Conservation (phyloP, 2,797 vertebrate genomes). For the Acanthis flammea region DNA sequence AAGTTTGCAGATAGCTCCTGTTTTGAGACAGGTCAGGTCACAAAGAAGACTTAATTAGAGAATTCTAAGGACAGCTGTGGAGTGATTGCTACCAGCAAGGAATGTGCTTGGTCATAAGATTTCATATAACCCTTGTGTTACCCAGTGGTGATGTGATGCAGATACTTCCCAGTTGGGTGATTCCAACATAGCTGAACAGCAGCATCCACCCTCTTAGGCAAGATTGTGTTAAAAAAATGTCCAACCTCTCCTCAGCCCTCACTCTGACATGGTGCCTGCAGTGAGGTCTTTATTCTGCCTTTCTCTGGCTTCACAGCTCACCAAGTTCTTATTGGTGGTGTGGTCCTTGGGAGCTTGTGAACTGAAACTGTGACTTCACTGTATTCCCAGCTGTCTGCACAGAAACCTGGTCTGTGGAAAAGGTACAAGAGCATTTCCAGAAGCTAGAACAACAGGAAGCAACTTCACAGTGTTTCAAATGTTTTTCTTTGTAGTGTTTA, state of each 20-base stretch:
- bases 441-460: conserved; percentile 14
- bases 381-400: background rate
- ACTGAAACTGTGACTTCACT: background rate
- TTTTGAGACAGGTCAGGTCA: conserved; percentile 14
- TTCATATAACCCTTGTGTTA: background rate
- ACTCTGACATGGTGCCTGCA: background rate
- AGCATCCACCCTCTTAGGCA: background rate
- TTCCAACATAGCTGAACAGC: background rate
- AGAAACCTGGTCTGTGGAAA: background rate
- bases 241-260: background rate
- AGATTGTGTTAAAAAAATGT: background rate
- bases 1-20: conserved; percentile 3
- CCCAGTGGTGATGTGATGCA: background rate
- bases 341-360: background rate
- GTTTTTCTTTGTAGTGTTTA: background rate
- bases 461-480: background rate
- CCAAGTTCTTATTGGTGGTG: background rate
- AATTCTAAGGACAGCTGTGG: background rate
- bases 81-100: background rate
- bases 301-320: background rate
- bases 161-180: background rate
- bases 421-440: background rate
- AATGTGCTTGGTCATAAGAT: background rate
- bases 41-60: background rate
- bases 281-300: background rate